These are phyloP conservation scores for Protomyctophum bolini DNA, from an alignment of 2,113 vertebrate species.

Conservation along the genomic window DNA sequence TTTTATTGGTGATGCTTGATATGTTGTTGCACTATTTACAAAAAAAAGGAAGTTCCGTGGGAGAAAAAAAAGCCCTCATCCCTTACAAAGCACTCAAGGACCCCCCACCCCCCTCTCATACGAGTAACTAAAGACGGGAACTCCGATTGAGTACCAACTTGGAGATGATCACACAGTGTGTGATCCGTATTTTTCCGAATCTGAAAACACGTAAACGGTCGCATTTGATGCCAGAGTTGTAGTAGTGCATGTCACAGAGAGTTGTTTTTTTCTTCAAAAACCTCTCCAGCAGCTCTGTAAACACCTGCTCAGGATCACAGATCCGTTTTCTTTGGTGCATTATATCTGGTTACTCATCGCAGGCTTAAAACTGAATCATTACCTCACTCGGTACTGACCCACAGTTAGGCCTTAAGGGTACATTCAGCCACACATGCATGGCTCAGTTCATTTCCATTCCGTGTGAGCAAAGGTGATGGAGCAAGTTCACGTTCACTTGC, in stretches of 20 bases:
- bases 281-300: too few species aligned
- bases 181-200: conserved; percentile 17
- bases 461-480: too few species aligned
- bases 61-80: conserved; percentile 1
- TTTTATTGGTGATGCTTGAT: conserved; percentile 63
- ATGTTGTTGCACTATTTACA: conserved; percentile 71
- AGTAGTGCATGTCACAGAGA: not conserved
- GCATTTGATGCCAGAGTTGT: conserved; percentile 33
- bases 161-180: conserved; percentile 49
- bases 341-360: too few species aligned
- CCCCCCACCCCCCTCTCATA: not conserved
- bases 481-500: too few species aligned
- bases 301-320: too few species aligned
- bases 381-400: too few species aligned
- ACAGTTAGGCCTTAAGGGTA: too few species aligned
- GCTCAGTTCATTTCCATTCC: too few species aligned
- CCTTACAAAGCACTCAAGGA: conserved; percentile 16
- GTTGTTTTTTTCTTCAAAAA: too few species aligned
- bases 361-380: too few species aligned
- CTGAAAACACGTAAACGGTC: not conserved
- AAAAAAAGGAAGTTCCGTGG: conserved; percentile 18
- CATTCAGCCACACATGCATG: too few species aligned
- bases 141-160: conserved; percentile 31
- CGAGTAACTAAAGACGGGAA: not conserved
- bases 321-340: too few species aligned